Evolutionary conservation across 23 tunicate species (phyloP).

Genomic region (Styela plicata): DNA sequence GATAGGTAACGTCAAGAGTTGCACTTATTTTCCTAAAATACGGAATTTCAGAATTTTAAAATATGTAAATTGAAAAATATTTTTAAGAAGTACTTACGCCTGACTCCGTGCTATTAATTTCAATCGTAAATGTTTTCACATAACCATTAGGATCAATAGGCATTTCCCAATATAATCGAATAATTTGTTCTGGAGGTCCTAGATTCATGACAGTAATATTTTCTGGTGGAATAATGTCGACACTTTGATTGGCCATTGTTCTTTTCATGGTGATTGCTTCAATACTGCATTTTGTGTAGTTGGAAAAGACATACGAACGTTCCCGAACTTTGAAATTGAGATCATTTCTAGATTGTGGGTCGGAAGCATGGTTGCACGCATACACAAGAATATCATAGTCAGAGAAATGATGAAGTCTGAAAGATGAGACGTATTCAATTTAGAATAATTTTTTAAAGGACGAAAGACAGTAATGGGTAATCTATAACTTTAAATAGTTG

Average conservation of each 20-base stretch:
- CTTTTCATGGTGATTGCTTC: constrained; percentile 33
- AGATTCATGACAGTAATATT: background rate
- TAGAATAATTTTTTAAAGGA: too few species aligned
- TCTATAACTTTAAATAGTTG: too few species aligned
- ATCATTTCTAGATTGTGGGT: constrained; percentile 6
- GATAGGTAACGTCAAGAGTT: too few species aligned
- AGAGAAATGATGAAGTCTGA: constrained; percentile 65
- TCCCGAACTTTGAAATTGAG: constrained; percentile 9
- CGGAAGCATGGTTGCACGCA: constrained; percentile 66
- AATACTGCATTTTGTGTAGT: constrained; percentile 32
- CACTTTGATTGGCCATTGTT: constrained; percentile 16
- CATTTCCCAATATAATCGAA: constrained; percentile 24
- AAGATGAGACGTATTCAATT: too few species aligned
- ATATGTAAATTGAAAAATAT: too few species aligned
- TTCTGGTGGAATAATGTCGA: constrained; percentile 12
- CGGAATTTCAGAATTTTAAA: too few species aligned
- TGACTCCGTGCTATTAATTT: constrained; percentile 10
- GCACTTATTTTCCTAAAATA: too few species aligned
- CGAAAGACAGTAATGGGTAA: too few species aligned
- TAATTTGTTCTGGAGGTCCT: background rate
- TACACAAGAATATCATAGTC: constrained; percentile 53
- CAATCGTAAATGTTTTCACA: constrained; percentile 35
- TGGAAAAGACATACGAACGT: background rate
- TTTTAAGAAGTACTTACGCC: constrained; percentile 9
- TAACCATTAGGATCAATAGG: constrained; percentile 63